Evolutionary conservation across 1,140 invertebrate genomes (phyloP).

Genomic region (Drosophila kepulauana): DNA sequence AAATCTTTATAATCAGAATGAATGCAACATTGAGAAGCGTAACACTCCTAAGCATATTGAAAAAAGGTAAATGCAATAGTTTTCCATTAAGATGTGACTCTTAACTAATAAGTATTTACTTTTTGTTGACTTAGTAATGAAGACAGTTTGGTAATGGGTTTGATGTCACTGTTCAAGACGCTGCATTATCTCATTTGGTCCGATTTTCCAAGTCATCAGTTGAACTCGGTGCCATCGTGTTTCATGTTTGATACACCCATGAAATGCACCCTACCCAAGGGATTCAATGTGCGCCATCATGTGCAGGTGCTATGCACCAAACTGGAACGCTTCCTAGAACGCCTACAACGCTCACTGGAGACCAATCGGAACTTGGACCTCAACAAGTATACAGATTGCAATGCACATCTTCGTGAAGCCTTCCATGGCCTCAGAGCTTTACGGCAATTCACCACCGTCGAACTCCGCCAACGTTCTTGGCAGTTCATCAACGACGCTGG

Average conservation of each 20-base stretch:
- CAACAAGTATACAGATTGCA: conserved; percentile 64
- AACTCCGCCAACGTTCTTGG: conserved; percentile 64
- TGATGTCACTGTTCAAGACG: conserved; percentile 62
- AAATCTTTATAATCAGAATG: conserved; percentile 29
- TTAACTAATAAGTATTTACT: not conserved
- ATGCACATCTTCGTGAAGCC: conserved; percentile 39
- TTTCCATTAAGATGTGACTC: not conserved
- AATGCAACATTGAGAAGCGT: not conserved
- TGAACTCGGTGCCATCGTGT: conserved; percentile 46
- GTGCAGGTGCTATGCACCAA: conserved; percentile 65
- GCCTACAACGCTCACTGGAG: conserved; percentile 52
- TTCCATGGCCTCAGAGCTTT: conserved; percentile 12
- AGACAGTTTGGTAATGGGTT: conserved; percentile 43
- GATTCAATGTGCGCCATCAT: conserved; percentile 65
- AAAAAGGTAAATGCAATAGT: conserved; percentile 40
- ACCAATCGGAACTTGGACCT: conserved; percentile 61
- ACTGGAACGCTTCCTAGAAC: conserved; percentile 49
- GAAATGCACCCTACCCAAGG: conserved; percentile 52
- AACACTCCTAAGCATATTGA: conserved; percentile 5
- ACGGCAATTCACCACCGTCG: conserved; percentile 28
- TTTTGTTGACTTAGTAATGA: conserved; percentile 33
- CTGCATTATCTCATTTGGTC: conserved; percentile 58
- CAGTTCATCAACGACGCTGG: conserved; percentile 26
- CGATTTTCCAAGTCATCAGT: conserved; percentile 37
- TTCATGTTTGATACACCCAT: conserved; percentile 44